Evolutionary conservation across 2,113 vertebrate genomes (phyloP).

Genomic region (Arenaria interpres): DNA sequence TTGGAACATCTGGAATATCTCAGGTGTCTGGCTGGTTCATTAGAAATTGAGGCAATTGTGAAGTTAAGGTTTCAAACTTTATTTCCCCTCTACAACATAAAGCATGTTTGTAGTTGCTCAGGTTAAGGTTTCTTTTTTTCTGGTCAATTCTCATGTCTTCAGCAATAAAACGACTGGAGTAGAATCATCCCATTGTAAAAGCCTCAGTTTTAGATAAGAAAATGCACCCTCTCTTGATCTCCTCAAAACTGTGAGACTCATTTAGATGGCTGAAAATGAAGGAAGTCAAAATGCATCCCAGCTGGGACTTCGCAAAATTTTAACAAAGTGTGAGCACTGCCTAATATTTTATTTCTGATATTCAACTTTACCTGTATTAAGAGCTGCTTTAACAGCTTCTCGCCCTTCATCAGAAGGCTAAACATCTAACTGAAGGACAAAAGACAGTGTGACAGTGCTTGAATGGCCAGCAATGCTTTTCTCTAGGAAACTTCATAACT

Average conservation of each 20-base stretch:
- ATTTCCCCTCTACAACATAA: neutral
- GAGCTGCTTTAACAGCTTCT: neutral
- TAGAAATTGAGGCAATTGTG: neutral
- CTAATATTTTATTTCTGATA: neutral
- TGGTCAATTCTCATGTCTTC: neutral
- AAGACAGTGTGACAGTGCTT: neutral
- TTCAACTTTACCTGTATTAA: neutral
- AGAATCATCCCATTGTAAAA: neutral
- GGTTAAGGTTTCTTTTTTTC: neutral
- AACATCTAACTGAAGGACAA: neutral
- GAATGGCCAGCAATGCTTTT: neutral
- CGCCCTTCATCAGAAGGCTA: neutral
- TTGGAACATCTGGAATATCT: neutral
- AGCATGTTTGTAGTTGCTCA: neutral
- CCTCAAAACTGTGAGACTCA: neutral
- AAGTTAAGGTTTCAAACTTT: neutral
- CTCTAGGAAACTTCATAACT: neutral
- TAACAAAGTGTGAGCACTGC: neutral
- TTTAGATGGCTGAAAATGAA: neutral
- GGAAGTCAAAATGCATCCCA: neutral
- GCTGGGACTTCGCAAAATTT: neutral
- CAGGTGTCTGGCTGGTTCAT: neutral
- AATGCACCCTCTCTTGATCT: neutral
- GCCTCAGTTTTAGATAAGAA: neutral
- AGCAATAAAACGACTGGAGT: neutral